Evolutionary conservation across 2,113 vertebrate genomes (phyloP), one percentile per base, ranked within the genome.

Genomic region (Aviceda subcristata): DNA sequence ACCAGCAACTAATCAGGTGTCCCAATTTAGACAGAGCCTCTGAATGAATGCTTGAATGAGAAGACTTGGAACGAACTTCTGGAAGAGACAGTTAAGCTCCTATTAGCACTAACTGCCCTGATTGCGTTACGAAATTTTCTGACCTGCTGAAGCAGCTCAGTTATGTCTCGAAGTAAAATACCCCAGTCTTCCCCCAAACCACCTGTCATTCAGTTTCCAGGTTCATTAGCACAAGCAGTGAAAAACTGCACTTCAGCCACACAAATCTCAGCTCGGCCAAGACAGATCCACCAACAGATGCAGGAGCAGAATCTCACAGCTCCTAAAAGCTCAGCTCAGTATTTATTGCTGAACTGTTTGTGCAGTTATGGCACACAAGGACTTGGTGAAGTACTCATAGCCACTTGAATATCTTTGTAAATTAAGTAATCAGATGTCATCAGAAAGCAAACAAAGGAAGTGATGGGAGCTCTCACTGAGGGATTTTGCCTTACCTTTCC

Each of bases 371-470:
- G 38, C 68, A 78, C 79, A 86, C 34, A 79, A 88, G 38, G 53
- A 12, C 46, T 92, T 62, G 32, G 41, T 57, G 46, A 86, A 86
- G 12, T 83, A 45, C 93, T 95, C 90, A 67, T 17, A 83, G 55
- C 36, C 83, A 79, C 80, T 92, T 95, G 59, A 92, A 91, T 85
- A 77, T 83, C 71, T 84, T 96, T 38, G 10, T 50, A 92, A 71
- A 16, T 94, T 95, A 93, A 91, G 48, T 56, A 91, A 97, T 94
- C 95, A 88, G 39, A 68, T 88, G 45, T 90, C 95, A 94, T 89
- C 84, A 90, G 75, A 96, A 94, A 56, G 51, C 81, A 94, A 97
- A 96, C 82, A 89, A 95, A 93, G 64, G 59, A 88, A 88, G 51
- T 30, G 1, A 83, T 83, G 64, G 57, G 92, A 79, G n/a, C 11